These are phyloP conservation scores for Camarhynchus parvulus DNA, from an alignment of 2,113 vertebrate genomes.

Conservation along the genomic window DNA sequence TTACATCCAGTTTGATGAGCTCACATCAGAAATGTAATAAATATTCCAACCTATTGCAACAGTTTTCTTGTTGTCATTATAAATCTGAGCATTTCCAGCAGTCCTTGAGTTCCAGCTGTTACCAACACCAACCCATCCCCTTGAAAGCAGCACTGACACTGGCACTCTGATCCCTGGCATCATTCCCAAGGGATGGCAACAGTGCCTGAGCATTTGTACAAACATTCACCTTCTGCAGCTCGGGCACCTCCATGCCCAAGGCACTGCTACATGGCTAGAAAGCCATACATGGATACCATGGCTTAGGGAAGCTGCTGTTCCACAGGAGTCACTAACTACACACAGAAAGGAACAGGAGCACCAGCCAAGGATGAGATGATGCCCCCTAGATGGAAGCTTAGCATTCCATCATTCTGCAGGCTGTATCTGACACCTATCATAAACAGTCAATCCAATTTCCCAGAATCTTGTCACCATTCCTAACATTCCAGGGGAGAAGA, in stretches of 20 bases:
- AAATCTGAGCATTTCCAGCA: neutral
- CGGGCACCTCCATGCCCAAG: neutral
- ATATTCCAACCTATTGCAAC: neutral
- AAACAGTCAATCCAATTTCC: neutral
- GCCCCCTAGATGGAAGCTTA: neutral
- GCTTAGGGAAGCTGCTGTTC: neutral
- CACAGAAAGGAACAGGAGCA: neutral
- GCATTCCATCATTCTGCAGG: neutral
- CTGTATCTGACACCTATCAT: neutral
- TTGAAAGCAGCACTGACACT: fast-evolving
- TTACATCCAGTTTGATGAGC: neutral
- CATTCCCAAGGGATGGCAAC: neutral
- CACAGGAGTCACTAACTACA: neutral
- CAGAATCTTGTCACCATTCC: neutral
- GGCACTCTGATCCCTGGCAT: neutral
- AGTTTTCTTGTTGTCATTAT: neutral
- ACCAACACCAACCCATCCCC: neutral
- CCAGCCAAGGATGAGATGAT: neutral
- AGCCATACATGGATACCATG: neutral
- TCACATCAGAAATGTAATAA: neutral
- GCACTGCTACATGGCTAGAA: neutral
- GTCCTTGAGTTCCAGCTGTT: neutral
- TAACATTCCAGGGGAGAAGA: neutral
- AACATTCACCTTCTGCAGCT: neutral
- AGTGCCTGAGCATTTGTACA: neutral